Evolutionary conservation across 1,140 invertebrate species (phyloP).

Genomic region (Carposina sasakii): DNA sequence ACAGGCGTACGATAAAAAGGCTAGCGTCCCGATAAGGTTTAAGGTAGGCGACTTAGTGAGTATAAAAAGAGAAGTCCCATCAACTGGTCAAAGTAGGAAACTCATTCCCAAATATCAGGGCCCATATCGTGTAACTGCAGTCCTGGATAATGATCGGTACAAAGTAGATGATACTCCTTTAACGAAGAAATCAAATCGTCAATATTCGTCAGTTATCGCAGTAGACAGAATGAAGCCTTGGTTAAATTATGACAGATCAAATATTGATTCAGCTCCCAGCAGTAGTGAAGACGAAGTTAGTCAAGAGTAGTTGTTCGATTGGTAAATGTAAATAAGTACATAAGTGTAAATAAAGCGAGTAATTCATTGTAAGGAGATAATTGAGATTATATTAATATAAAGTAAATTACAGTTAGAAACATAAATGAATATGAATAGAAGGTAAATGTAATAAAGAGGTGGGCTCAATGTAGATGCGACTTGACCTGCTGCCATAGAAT

Average conservation of each 20-base stretch:
- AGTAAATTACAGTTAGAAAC: too few species aligned
- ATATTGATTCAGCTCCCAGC: too few species aligned
- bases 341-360: too few species aligned
- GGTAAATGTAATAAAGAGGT: too few species aligned
- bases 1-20: neutral
- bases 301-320: too few species aligned
- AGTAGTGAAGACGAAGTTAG: too few species aligned
- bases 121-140: neutral
- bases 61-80: neutral
- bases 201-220: neutral
- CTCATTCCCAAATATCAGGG: slow-evolving; percentile 1
- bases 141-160: slow-evolving; percentile 3
- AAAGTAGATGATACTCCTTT: neutral
- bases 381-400: too few species aligned
- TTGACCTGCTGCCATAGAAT: too few species aligned
- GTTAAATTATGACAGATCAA: neutral
- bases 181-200: neutral
- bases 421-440: too few species aligned
- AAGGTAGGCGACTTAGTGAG: slow-evolving; percentile 4
- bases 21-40: neutral
- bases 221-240: slow-evolving; percentile 5
- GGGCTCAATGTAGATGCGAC: too few species aligned
- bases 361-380: too few species aligned
- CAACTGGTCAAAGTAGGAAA: slow-evolving; percentile 5
- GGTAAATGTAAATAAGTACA: too few species aligned